phyloP scores from a whole-genome alignment of 2,113 vertebrate genomes.

The Pseudopodoces humilis region DNA sequence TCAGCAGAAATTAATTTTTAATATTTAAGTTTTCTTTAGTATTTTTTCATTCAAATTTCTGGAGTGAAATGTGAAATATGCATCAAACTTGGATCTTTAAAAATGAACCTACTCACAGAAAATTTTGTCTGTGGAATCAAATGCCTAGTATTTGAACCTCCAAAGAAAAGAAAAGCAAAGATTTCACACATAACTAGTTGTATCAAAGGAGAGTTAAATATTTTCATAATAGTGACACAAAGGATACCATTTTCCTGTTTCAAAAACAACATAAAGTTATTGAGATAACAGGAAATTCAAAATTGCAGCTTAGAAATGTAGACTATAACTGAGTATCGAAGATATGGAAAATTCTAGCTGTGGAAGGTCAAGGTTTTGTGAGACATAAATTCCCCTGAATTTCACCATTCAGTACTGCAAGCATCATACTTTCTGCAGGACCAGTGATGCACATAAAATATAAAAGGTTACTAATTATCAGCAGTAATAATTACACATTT shows the following conservation, averaged over 20 bases:
- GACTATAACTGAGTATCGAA: neutral
- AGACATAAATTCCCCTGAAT: neutral
- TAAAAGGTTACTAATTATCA: conserved; percentile 64
- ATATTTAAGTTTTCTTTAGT: neutral
- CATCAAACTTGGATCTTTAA: neutral
- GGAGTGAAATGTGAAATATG: neutral
- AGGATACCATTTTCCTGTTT: neutral
- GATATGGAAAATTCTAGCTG: neutral
- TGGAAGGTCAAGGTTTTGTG: neutral
- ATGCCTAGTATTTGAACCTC: neutral
- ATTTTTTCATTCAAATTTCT: neutral
- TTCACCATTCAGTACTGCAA: conserved; percentile 6
- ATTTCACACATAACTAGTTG: neutral
- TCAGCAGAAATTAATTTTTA: neutral
- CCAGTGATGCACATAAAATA: neutral
- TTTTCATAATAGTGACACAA: neutral
- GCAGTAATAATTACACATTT: conserved; percentile 63
- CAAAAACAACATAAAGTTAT: neutral
- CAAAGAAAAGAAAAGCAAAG: neutral
- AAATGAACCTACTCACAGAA: neutral
- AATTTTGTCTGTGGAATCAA: neutral
- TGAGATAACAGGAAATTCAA: neutral
- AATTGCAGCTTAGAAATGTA: neutral
- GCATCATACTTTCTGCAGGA: conserved; percentile 44
- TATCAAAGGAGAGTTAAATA: neutral